Conservation (phyloP, 1,140 invertebrate species). For the Drosophila kanapiae region DNA sequence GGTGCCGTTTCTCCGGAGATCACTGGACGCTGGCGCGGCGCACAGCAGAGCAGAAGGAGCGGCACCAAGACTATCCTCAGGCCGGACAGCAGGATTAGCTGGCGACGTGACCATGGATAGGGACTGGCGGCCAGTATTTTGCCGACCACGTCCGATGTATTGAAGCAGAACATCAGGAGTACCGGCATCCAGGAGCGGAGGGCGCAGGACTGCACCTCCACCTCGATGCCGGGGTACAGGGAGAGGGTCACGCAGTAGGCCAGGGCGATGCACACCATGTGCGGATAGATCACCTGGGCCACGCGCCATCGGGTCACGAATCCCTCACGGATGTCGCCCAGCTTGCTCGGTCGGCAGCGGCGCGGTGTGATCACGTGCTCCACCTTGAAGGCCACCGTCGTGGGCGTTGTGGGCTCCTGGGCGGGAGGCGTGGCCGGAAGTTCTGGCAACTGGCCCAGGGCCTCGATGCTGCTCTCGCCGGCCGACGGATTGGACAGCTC, state of each 20-base stretch:
- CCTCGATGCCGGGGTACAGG: slow-evolving; percentile 95
- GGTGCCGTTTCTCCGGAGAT: slow-evolving; percentile 88
- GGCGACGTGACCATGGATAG: slow-evolving; percentile 92
- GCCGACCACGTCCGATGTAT: slow-evolving; percentile 93
- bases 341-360: slow-evolving; percentile 86
- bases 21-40: slow-evolving; percentile 90
- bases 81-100: slow-evolving; percentile 90
- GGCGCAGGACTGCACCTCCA: slow-evolving; percentile 93
- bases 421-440: slow-evolving; percentile 74
- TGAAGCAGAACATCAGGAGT: slow-evolving; percentile 95
- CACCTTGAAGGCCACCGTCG: slow-evolving; percentile 89
- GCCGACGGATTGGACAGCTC: slow-evolving; percentile 89
- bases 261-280: slow-evolving; percentile 94
- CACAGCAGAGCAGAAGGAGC: slow-evolving; percentile 91
- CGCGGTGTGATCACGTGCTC: slow-evolving; percentile 91
- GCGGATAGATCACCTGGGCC: slow-evolving; percentile 93
- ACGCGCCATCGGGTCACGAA: slow-evolving; percentile 91
- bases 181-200: slow-evolving; percentile 96
- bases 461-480: slow-evolving; percentile 85
- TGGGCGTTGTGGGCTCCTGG: slow-evolving; percentile 76
- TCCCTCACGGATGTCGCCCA: slow-evolving; percentile 86
- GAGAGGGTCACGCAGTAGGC: slow-evolving; percentile 95
- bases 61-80: slow-evolving; percentile 91
- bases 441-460: slow-evolving; percentile 79
- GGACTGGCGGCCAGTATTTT: slow-evolving; percentile 93